Evolutionary conservation across 2,888 invertebrate species (phyloP).

Genomic region (Heliconius cydno): DNA sequence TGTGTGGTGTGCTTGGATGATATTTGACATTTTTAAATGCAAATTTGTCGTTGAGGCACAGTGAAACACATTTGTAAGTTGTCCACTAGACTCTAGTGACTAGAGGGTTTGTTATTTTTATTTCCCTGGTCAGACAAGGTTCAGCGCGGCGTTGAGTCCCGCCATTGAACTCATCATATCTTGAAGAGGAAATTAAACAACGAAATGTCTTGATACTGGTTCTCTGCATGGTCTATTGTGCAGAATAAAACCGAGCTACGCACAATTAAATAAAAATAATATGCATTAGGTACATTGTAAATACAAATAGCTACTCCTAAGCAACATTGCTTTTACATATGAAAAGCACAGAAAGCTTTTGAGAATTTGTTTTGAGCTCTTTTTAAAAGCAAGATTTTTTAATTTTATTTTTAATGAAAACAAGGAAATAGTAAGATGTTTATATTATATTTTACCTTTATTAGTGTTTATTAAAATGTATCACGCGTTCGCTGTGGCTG

Average conservation of each 20-base stretch:
- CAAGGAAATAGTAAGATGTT: conserved; percentile 22
- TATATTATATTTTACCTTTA: conserved; percentile 35
- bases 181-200: no score
- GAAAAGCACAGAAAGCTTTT: background rate
- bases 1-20: conserved; percentile 43
- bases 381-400: background rate
- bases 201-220: no score
- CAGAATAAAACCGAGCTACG: no score
- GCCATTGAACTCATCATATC: no score
- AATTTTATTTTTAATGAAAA: conserved; percentile 12
- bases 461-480: conserved; percentile 61
- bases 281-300: no score
- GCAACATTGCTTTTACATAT: background rate
- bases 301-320: background rate
- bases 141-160: background rate
- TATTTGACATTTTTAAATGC: background rate
- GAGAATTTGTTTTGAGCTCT: no score
- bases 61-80: background rate
- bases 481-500: conserved; percentile 63
- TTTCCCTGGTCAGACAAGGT: no score
- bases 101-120: no score
- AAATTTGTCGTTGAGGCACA: background rate
- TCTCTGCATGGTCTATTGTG: no score
- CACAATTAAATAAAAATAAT: no score
- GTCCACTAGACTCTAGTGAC: no score